Evolutionary conservation across 2,113 vertebrate genomes (phyloP), one percentile per base, ranked within the genome.

Genomic region (Baryphthengus martii): DNA sequence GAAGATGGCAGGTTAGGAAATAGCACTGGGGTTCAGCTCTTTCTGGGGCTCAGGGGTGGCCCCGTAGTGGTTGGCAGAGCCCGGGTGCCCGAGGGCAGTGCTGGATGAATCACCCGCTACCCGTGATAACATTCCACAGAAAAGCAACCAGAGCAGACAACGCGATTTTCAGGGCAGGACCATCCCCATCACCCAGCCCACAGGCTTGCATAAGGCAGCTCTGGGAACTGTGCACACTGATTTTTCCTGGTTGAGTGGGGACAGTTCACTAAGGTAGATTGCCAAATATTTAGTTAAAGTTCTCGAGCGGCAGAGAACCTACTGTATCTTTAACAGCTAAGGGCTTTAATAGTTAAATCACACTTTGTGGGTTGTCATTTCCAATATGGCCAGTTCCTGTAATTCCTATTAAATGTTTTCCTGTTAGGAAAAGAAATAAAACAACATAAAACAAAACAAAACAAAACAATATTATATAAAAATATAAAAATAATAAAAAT

Each of bases 281-380:
- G 70, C 31, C 81, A 95, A 95, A 89, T 92, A 89, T 92, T 93
- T 93, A 76, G 53, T 80, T 88, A 91, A 95, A 92, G 66, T 71
- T 73, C 89, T 93, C 71, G 85, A 88, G 87, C 53, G 74, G 58
- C n/a, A 68, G 53, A 58, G 52, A 82, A 78, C 53, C 58, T 37
- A 44, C 66, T 42, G 2, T 8, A 49, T 42, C 77, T 81, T 21
- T 56, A 91, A 83, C 29, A 85, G 74, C 53, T 79, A 61, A 79
- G 63, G 19, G 71, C 31, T 70, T 88, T 70, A 55, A 83, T 16
- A 83, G 29, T 75, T 45, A 87, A 66, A 40, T 56, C 44, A 58
- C 40, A 40, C 17, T 94, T 45, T 83, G 47, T 2, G 17, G 40
- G 82, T 53, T 83, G 83, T 88, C 5, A 40, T 61, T 90, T 91